Conservation (phyloP, 2,888 invertebrate species). For the Ophioninae sp. region DNA sequence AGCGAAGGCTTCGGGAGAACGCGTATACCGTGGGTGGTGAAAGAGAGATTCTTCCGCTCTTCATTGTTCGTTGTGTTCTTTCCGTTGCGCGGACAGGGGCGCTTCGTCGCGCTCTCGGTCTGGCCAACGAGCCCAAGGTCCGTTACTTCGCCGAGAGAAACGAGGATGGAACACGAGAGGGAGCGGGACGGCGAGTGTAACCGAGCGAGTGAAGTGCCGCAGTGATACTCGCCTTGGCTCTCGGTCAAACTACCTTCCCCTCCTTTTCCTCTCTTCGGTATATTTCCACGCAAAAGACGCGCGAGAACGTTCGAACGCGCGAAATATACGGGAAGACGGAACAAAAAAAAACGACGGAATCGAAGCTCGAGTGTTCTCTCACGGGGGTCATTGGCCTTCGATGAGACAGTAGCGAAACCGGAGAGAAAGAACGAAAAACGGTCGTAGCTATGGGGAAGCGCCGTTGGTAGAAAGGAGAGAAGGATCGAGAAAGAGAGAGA, state of each 20-base stretch:
- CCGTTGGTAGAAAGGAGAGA: constrained; percentile 43
- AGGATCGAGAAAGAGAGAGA: constrained; percentile 32
- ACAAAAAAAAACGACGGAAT: constrained; percentile 32
- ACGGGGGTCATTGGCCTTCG: constrained; percentile 57
- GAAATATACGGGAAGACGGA: constrained; percentile 3
- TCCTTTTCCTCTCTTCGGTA: neutral
- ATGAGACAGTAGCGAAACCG: constrained; percentile 44
- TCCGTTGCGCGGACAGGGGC: constrained; percentile 20
- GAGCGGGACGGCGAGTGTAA: neutral
- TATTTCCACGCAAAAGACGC: neutral
- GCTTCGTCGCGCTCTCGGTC: constrained; percentile 25
- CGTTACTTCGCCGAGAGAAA: constrained; percentile 55
- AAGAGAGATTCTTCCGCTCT: constrained; percentile 52
- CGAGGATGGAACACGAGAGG: constrained; percentile 27
- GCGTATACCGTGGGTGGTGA: constrained; percentile 53
- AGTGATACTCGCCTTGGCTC: constrained; percentile 10
- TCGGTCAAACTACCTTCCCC: neutral
- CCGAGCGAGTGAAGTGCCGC: constrained; percentile 26
- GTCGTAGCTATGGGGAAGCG: neutral
- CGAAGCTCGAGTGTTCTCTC: constrained; percentile 16
- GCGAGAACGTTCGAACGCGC: constrained; percentile 2
- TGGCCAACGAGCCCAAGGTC: constrained; percentile 52
- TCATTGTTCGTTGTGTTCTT: constrained; percentile 47
- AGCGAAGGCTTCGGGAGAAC: constrained; percentile 31
- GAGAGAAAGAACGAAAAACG: neutral